phyloP scores from a whole-genome alignment of 1,140 invertebrate species.

The Bombus balteatus region DNA sequence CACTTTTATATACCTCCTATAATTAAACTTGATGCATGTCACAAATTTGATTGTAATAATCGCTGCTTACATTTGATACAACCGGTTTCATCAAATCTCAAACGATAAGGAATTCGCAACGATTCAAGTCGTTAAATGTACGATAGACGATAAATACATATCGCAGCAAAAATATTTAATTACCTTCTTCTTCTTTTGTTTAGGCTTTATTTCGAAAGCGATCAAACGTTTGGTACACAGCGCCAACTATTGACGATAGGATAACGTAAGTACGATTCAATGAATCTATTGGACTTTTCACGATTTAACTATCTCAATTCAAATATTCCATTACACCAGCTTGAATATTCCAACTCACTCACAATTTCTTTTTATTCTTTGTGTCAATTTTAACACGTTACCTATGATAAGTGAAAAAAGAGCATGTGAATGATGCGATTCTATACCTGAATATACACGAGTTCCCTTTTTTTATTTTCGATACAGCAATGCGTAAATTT shows the following conservation, averaged over 20 bases:
- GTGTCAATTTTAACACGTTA: no score
- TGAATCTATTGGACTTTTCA: neutral
- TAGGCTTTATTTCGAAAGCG: neutral
- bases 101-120: constrained; percentile 50
- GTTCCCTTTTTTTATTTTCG: no score
- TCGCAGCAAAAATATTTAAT: neutral
- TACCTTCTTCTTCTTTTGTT: neutral
- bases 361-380: no score
- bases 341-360: no score
- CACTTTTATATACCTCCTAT: neutral
- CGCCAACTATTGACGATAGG: neutral
- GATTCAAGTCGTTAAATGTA: constrained; percentile 1
- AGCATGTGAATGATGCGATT: no score
- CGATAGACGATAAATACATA: constrained; percentile 12
- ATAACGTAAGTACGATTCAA: neutral
- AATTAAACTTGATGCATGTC: constrained; percentile 2
- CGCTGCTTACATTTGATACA: neutral
- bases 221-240: neutral
- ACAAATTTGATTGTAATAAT: neutral
- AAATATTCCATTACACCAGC: no score
- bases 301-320: neutral
- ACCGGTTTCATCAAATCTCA: constrained; percentile 7
- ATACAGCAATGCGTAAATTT: no score
- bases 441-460: no score
- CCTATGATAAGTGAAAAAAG: no score